Conservation (phyloP, 1,140 invertebrate genomes). For the Drosophila bocqueti region DNA sequence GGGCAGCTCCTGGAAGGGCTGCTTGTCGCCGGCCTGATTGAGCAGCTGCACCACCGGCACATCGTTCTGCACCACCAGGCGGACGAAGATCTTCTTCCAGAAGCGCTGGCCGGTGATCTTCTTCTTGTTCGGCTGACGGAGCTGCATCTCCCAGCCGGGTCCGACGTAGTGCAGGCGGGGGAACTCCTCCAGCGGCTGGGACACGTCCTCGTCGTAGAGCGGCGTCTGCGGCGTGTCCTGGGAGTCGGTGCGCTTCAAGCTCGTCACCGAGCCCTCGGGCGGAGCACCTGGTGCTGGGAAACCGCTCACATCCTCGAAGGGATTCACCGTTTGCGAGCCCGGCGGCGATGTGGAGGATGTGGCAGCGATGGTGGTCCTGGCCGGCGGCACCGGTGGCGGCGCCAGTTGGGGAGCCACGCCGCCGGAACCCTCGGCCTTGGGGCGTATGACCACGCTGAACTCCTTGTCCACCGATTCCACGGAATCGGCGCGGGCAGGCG, state of each 20-base stretch:
- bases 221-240: conserved; percentile 95
- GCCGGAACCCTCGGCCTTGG: conserved; percentile 86
- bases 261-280: conserved; percentile 7
- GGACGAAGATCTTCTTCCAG: conserved; percentile 99
- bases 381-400: conserved; percentile 90
- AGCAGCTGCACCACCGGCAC: conserved; percentile 94
- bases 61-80: conserved; percentile 91
- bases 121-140: conserved; percentile 98
- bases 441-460: conserved; percentile 86
- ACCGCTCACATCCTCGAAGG: conserved; percentile 88
- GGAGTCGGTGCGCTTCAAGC: conserved; percentile 87
- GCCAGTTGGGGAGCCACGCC: conserved; percentile 88
- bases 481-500: conserved; percentile 89
- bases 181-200: conserved; percentile 96
- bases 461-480: conserved; percentile 89
- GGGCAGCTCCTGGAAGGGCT: conserved; percentile 97
- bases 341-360: conserved; percentile 86
- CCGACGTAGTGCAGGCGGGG: conserved; percentile 91
- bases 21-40: conserved; percentile 93
- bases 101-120: conserved; percentile 98
- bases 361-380: conserved; percentile 86
- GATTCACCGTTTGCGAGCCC: conserved; percentile 86
- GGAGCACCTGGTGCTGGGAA: conserved; percentile 70
- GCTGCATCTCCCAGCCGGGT: conserved; percentile 98
- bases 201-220: conserved; percentile 97